These are phyloP conservation scores for Philereme vetulata DNA, from an alignment of 2,888 invertebrate species.

Conservation along the genomic window DNA sequence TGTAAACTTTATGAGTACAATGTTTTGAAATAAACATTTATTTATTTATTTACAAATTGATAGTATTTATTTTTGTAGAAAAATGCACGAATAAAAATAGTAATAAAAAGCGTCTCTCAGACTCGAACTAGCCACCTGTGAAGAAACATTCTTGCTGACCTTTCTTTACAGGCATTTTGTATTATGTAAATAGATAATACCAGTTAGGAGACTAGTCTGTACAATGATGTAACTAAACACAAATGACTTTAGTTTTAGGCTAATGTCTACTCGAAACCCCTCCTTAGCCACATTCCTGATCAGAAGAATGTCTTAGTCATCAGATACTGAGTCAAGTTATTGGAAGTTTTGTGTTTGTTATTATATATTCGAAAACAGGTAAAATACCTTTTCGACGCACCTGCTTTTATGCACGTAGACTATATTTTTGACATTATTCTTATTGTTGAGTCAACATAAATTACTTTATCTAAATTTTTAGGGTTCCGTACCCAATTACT, in stretches of 20 bases:
- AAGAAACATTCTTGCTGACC: slow-evolving; percentile 19
- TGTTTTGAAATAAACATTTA: no score
- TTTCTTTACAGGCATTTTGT: slow-evolving; percentile 21
- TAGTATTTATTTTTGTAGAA: no score
- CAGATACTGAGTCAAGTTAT: slow-evolving; percentile 14
- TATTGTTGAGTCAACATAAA: no score
- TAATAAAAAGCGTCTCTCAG: no score
- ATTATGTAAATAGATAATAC: slow-evolving; percentile 24
- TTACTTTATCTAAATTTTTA: no score
- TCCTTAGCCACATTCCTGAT: not conserved
- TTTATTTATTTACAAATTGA: no score
- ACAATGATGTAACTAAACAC: slow-evolving; percentile 10
- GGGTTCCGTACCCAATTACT: no score
- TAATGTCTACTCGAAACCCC: slow-evolving; percentile 12
- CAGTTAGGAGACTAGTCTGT: slow-evolving; percentile 14
- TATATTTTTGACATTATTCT: not conserved
- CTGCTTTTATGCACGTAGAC: not conserved
- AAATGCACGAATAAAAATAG: no score
- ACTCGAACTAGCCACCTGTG: not conserved
- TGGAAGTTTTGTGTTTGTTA: slow-evolving; percentile 20
- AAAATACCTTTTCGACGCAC: slow-evolving; percentile 28
- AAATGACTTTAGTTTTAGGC: slow-evolving; percentile 9
- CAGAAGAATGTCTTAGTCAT: slow-evolving; percentile 14
- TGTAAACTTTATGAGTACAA: no score
- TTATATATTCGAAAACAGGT: slow-evolving; percentile 29